Conservation (phyloP, 1,140 invertebrate genomes). For the Heliconius congener region DNA sequence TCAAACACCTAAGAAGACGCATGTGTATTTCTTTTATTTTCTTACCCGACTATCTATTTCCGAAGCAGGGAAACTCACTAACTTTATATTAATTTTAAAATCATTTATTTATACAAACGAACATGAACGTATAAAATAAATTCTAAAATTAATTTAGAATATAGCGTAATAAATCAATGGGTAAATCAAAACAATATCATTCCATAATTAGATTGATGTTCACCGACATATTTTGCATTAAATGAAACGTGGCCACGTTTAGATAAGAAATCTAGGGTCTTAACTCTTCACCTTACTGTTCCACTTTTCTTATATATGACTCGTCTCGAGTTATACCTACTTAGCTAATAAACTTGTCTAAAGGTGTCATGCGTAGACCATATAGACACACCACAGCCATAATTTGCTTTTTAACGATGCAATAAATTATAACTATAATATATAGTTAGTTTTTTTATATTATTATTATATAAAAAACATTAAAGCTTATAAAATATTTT, state of each 20-base stretch:
- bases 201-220: constrained; percentile 7
- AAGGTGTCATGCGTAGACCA: background rate
- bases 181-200: background rate
- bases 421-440: background rate
- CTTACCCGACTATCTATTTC: too few relatives aligned
- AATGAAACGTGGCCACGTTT: constrained; percentile 16
- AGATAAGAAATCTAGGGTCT: constrained; percentile 34
- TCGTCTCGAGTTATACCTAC: background rate
- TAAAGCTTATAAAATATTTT: too few relatives aligned
- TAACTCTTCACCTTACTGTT: constrained; percentile 34
- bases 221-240: background rate
- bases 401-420: background rate
- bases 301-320: constrained; percentile 24
- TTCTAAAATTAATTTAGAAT: background rate
- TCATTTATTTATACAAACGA: background rate
- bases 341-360: background rate
- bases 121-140: background rate
- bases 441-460: too few relatives aligned
- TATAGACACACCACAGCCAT: background rate
- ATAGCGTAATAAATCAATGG: background rate
- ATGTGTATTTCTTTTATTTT: too few relatives aligned
- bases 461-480: too few relatives aligned
- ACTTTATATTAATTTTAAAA: background rate
- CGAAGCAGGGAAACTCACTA: background rate
- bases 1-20: too few relatives aligned